Conservation (phyloP, 2,888 invertebrate species). For the Agrochola lota region DNA sequence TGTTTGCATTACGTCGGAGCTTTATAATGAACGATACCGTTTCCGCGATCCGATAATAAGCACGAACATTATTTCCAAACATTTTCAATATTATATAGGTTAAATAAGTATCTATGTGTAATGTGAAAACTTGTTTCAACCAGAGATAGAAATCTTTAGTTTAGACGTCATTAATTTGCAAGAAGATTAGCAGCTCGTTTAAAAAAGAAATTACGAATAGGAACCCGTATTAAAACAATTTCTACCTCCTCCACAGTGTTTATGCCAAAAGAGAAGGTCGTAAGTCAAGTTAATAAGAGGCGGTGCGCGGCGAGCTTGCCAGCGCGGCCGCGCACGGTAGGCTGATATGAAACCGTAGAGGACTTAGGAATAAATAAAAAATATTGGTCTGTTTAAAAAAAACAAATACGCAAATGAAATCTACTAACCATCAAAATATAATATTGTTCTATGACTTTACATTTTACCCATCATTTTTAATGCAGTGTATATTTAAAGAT, state of each 20-base stretch:
- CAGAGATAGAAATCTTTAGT: background rate
- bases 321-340: background rate
- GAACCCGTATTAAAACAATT: conserved; percentile 18
- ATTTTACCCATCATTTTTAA: too few species aligned
- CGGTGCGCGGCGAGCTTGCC: background rate
- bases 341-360: too few species aligned
- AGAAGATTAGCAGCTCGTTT: conserved; percentile 1
- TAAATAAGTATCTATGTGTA: background rate
- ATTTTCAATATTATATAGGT: background rate
- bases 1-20: conserved; percentile 5
- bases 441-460: too few species aligned
- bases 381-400: too few species aligned
- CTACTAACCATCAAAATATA: too few species aligned
- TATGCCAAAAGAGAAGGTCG: conserved; percentile 1
- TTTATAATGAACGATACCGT: background rate
- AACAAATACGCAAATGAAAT: too few species aligned
- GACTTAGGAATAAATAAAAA: too few species aligned
- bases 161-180: background rate
- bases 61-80: background rate
- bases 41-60: background rate
- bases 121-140: background rate
- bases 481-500: too few species aligned
- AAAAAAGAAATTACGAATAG: conserved; percentile 10
- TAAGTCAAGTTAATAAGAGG: conserved; percentile 31
- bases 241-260: background rate